Percentiles rank a stretch among this genome's conserved stretches.
These are phyloP conservation scores for Nezara viridula DNA, from an alignment of 2,888 invertebrate genomes.

Conservation along the genomic window DNA sequence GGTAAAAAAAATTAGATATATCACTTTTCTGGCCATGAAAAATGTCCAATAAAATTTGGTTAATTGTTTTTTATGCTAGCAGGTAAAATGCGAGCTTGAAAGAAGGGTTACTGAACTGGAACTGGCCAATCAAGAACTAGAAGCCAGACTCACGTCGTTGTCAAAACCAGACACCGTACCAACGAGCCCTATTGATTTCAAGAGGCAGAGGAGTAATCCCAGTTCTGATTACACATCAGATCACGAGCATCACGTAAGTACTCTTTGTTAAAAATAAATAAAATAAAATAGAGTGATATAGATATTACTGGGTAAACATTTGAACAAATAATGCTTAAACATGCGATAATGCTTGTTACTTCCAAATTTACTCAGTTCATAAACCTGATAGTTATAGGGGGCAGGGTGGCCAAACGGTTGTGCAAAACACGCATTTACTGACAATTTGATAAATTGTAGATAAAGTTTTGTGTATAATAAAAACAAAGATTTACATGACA, in stretches of 20 bases:
- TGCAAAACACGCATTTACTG: too few species aligned
- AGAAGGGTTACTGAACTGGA: slow-evolving; percentile 70
- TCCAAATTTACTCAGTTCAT: too few species aligned
- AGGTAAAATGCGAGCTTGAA: slow-evolving; percentile 71
- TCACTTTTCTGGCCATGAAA: background rate
- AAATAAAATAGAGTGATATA: background rate
- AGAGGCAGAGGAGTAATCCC: slow-evolving; percentile 64
- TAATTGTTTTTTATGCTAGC: slow-evolving; percentile 64
- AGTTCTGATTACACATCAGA: slow-evolving; percentile 66
- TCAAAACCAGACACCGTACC: slow-evolving; percentile 59
- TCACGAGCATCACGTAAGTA: slow-evolving; percentile 63
- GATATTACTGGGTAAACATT: background rate
- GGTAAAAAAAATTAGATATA: too few species aligned
- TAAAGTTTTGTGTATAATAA: too few species aligned
- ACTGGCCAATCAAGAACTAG: slow-evolving; percentile 69
- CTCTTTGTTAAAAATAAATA: background rate
- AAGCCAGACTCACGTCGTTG: slow-evolving; percentile 66
- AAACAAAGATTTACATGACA: too few species aligned
- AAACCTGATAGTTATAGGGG: too few species aligned
- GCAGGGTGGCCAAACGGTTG: too few species aligned
- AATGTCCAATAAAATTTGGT: background rate
- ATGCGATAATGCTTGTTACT: too few species aligned
- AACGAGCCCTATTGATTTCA: slow-evolving; percentile 52
- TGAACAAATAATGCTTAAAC: too few species aligned
- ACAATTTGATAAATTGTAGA: too few species aligned